phyloP scores from a whole-genome alignment of 2,888 invertebrate genomes.

The Rhagium mordax region DNA sequence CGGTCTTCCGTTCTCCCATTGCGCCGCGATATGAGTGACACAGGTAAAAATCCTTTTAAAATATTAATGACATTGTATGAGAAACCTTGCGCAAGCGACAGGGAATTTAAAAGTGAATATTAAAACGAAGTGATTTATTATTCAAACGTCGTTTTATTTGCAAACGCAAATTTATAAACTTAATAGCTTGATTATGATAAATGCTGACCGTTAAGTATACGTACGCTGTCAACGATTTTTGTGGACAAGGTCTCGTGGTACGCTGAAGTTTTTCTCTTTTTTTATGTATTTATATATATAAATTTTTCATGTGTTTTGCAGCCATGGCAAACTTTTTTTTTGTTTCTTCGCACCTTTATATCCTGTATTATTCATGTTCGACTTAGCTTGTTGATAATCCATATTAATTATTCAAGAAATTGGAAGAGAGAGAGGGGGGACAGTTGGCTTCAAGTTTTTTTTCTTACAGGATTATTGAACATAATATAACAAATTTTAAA shows the following conservation, averaged over 20 bases:
- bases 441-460: no score
- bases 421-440: no score
- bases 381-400: no score
- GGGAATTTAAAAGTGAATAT: slow-evolving; percentile 27
- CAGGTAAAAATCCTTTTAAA: slow-evolving; percentile 14
- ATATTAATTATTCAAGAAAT: no score
- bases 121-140: slow-evolving; percentile 22
- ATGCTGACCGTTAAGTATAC: neutral
- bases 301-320: no score
- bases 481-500: no score
- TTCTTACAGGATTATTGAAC: no score
- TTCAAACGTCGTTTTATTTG: slow-evolving; percentile 7
- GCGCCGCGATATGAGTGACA: slow-evolving; percentile 13
- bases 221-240: neutral
- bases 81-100: slow-evolving; percentile 21
- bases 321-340: no score
- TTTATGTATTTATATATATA: no score
- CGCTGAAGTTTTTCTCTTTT: neutral
- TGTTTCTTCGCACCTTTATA: no score
- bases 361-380: no score
- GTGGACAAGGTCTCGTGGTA: neutral
- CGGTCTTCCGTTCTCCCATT: neutral
- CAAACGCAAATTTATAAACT: slow-evolving; percentile 1
- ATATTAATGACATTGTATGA: slow-evolving; percentile 19
- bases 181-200: neutral